Evolutionary conservation across 2,888 invertebrate species (phyloP), one percentile per base, ranked within the genome.

Genomic region (Stenotaenia linearis): DNA sequence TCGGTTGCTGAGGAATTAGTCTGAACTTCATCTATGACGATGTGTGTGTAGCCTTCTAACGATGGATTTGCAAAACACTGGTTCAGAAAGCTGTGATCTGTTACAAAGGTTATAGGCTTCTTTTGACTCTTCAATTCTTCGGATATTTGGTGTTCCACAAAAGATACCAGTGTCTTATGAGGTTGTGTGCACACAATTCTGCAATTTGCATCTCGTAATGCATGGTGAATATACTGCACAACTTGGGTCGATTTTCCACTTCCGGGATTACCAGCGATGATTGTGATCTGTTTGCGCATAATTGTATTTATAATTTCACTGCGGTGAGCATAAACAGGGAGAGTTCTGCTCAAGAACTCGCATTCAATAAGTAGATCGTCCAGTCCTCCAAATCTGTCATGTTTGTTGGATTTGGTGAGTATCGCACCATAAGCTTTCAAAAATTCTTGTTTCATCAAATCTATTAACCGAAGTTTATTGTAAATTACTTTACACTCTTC

Each of bases 21-120:
- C n/a, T 75, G 76, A 12, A 75, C 76, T 2, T 75, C n/a, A 35
- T 75, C 76, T 35, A 75, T 28, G 9, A 75, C 23, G 21, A 75
- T 32, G 32, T 37, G 37, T 21, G 35, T 12, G 23, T 75, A 75
- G 10, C 76, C 37, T n/a, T 12, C 18, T 12, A 75, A 37, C 3
- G 9, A 0, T 10, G 10, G 10, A 32, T 75, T 37, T 37, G 35
- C 10, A n/a, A 75, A 37, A 23, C 18, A 37, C 35, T 75, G 35
- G 18, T 28, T 37, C 15, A 75, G 21, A 1, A 75, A 18, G 1
- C 10, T 35, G 32, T 21, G n/a, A 37, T 75, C 76, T 7, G 76
- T 75, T 6, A 35, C 32, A 23, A 37, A 75, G 1, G n/a, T 0
- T 25, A 69, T 25, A 6, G 15, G 1, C 69, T 69, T 69, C 23